A percentile compares a stretch with the other conserved stretches of the same genome.
Evolutionary conservation across 2,113 vertebrate genomes (phyloP).

Genomic region (Helogale parvula): DNA sequence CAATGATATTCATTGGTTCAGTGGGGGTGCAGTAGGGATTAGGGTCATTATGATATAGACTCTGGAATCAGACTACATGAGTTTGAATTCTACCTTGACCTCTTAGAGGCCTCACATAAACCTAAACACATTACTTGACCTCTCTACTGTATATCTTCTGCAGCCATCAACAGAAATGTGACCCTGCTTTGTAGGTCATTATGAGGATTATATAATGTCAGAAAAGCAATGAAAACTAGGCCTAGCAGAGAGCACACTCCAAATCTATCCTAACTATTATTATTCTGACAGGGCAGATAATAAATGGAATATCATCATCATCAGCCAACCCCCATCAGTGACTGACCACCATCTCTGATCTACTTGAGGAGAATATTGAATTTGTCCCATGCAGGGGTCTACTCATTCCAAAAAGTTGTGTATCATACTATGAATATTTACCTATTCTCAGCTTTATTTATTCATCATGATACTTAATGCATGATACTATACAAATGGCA

Average conservation of each 20-base stretch:
- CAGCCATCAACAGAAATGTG: background rate
- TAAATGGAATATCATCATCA: background rate
- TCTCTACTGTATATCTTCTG: background rate
- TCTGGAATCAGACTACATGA: background rate
- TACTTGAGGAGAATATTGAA: background rate
- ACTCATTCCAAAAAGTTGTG: background rate
- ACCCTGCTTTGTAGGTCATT: background rate
- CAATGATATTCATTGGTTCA: background rate
- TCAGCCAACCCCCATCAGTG: background rate
- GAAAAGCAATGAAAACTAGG: background rate
- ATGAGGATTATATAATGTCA: background rate
- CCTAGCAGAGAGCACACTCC: background rate
- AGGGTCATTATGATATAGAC: background rate
- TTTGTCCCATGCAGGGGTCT: background rate
- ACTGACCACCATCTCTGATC: background rate
- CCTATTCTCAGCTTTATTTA: background rate
- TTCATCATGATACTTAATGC: background rate
- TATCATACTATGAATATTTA: background rate
- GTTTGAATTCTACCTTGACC: background rate
- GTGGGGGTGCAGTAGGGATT: rapidly evolving
- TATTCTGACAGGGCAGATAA: background rate
- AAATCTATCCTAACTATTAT: background rate
- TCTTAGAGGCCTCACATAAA: background rate
- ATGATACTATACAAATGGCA: background rate
- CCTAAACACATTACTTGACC: background rate